Base-by-base conservation (phyloP, 2,113 vertebrate genomes). In the Datnioides undecimradiatus region DNA sequence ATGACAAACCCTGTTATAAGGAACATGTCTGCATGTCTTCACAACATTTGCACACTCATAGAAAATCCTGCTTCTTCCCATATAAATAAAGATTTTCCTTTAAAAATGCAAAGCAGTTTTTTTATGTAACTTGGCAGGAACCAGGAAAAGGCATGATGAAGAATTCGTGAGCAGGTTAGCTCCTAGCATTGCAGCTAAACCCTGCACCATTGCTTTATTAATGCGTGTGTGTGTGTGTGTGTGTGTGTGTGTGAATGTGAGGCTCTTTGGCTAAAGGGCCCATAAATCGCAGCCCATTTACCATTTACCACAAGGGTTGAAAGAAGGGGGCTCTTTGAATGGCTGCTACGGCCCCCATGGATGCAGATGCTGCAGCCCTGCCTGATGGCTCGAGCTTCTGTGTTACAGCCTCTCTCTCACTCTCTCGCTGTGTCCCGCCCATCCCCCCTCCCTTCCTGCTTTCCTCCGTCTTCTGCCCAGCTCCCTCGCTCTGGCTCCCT, bases 291-390 rank as follows among this genome's bases (percentile, higher is more conserved):
- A 66, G 38, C n/a, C 43, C 48, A 54, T 76, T 34, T 40, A 71
- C 67, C 31, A 40, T 70, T 67, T 70, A 51, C 29, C 58, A 80
- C 54, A 64, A 27, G 52, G 80, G 72, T 17, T 49, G 75, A 59
- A n/a, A 82, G 79, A 73, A 80, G 65, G 62, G 59, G 79, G 48
- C 82, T 71, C 34, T 33, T 63, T 75, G 74, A 85, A 80, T 83
- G 64, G 65, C 77, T 76, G 58, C 78, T 70, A 77, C 0, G 49
- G 72, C 69, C 65, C 87, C 74, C 59, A 2, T 8, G 67, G 72
- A 58, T 80, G 80, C 90, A 88, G 85, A 89, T 90, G 86, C 83
- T 88, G 58, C 76, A 76, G 73, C 83, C 66, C 11, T 66, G 85
- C 81, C 82, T 84, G 73, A 79, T 79, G 65, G 69, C 84, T 83